Base-by-base conservation (phyloP, 2,113 vertebrate species). In the Ammospiza caudacuta region DNA sequence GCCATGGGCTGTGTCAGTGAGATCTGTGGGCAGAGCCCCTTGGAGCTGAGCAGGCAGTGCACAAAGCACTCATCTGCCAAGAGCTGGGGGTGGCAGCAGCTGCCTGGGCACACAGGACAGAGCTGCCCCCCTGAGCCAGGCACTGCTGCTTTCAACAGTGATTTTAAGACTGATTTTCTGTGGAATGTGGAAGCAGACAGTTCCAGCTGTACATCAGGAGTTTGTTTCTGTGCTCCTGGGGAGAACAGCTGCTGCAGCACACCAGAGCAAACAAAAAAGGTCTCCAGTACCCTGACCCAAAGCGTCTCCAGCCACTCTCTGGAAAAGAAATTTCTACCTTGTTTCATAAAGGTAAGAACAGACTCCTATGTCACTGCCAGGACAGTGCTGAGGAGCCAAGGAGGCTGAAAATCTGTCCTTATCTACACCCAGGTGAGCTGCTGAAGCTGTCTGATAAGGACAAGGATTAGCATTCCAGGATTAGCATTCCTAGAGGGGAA, bases 1-100 rank as follows among this genome's bases (percentile, higher is more conserved):
- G 28, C 57, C 54, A 8, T 1, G 57, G 17, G 11, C 5, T 0
- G 0, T 2, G 12, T 12, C 39, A 0, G 24, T 2, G 51, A 46
- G 70, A 57, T 14, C 29, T 0, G 0, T 0, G 5, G 57, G 57
- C 29, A 35, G 33, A 20, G 31, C 31, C 54, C 64, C 24, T 8
- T 5, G 70, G 78, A 47, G 58, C 9, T 19, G 47, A 55, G 78
- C 74, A 59, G 69, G 55, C 18, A 58, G 72, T 4, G 6, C 57
- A 37, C 15, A 8, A 43, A 68, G 18, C 23, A 1, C 35, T 3
- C n/a, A 20, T 5, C 44, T 33, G n/a, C 0, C 62, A 1, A 6
- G 44, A 68, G 37, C 66, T 52, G 83, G 23, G 62, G 63, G 24
- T 4, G 11, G 49, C 55, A 80, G 77, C 78, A 72, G 70, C 92